Conservation (phyloP, 1,140 invertebrate genomes). For the honey bee (Apis mellifera) region DNA sequence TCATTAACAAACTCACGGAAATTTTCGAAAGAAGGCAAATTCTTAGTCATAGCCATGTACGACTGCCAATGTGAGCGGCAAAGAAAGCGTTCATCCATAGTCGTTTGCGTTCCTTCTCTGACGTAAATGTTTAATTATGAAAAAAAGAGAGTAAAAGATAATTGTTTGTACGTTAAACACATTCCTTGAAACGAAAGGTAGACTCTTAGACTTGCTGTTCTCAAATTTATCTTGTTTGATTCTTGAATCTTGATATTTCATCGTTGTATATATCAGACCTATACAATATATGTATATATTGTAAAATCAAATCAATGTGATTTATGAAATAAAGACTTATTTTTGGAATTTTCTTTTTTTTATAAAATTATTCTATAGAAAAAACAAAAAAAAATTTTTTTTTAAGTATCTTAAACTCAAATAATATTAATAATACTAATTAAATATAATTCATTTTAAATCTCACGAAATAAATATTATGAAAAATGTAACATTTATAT, state of each 20-base stretch:
- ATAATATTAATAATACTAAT: too few relatives aligned
- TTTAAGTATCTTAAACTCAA: too few relatives aligned
- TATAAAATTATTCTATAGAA: too few relatives aligned
- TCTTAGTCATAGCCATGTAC: not conserved
- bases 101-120: constrained; percentile 1
- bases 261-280: not conserved
- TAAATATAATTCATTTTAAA: too few relatives aligned
- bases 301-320: not conserved
- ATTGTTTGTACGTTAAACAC: not conserved
- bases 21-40: constrained; percentile 12
- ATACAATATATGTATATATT: not conserved
- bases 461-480: too few relatives aligned
- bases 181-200: constrained; percentile 4
- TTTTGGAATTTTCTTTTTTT: too few relatives aligned
- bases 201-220: not conserved
- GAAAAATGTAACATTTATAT: too few relatives aligned
- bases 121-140: constrained; percentile 28
- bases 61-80: not conserved
- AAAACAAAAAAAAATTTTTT: too few relatives aligned
- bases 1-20: not conserved
- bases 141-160: constrained; percentile 1
- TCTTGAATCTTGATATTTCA: too few relatives aligned
- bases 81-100: not conserved
- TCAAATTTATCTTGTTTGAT: too few relatives aligned
- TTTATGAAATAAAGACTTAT: too few relatives aligned